A percentile compares a stretch with the other conserved stretches of the same genome.
phyloP scores from a whole-genome alignment of 2,113 vertebrate species.

The Notechis scutatus region DNA sequence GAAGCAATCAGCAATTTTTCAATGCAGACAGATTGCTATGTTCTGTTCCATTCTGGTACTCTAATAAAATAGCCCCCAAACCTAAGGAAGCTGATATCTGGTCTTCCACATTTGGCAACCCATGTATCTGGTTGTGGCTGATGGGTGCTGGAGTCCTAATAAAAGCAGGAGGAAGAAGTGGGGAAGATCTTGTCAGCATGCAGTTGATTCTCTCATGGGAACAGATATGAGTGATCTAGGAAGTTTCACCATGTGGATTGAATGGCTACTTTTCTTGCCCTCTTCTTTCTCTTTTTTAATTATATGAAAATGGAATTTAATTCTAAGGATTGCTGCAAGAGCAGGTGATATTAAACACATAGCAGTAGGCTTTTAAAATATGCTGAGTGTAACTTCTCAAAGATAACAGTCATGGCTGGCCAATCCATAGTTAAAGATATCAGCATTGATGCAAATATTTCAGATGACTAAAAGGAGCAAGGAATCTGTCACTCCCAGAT shows the following conservation, averaged over 20 bases:
- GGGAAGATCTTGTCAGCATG: neutral
- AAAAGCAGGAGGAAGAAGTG: neutral
- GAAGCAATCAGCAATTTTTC: neutral
- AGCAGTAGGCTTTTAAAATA: neutral
- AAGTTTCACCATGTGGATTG: neutral
- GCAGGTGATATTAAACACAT: neutral
- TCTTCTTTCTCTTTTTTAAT: neutral
- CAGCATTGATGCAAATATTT: neutral
- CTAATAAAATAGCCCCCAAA: neutral
- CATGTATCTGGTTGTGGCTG: neutral
- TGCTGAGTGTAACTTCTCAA: neutral
- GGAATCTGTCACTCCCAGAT: neutral
- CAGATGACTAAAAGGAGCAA: neutral
- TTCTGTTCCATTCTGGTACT: neutral
- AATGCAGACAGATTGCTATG: neutral
- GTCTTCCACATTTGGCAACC: neutral
- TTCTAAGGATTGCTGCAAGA: neutral
- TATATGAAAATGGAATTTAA: neutral
- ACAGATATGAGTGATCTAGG: neutral
- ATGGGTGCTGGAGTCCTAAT: neutral
- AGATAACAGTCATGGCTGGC: neutral
- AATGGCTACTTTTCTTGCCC: neutral
- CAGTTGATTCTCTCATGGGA: neutral
- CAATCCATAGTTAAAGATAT: neutral
- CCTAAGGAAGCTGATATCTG: neutral